Evolutionary conservation across 2,113 vertebrate species (phyloP), one percentile per base, ranked within the genome.

Genomic region (Petrocephalus microphthalmus): DNA sequence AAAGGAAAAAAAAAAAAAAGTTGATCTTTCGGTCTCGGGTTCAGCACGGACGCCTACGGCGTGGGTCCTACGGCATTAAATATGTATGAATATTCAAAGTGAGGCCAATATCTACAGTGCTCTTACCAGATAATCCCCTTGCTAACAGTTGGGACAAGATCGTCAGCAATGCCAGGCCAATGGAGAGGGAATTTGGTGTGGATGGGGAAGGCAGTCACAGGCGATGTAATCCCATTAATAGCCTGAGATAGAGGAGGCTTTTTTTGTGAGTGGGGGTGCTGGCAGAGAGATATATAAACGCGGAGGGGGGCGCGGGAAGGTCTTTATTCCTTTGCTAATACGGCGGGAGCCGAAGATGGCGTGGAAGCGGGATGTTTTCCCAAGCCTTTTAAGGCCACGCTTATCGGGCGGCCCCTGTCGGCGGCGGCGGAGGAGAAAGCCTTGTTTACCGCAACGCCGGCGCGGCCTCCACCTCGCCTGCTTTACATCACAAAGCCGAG

Each of bases 31-130:
- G 37, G n/a, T 88, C 29, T 15, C 20, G n/a, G 57, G 71, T 88
- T 84, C 45, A 60, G 86, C 89, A 57, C 52, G 89, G 60, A n/a
- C 84, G 90, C 91, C 91, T 86, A 56, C 67, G 81, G 88, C 86
- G 57, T 56, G 89, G 88, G 88, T 90, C 86, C 52, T 13, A 88
- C 82, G 20, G 64, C 51, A 91, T 91, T 47, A 92, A 92, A 90
- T 90, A 92, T 92, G 88, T 87, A 91, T 89, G 82, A 57, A 53
- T 49, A 88, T 91, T 91, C 89, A 89, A 88, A 91, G 87, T 87
- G 13, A 87, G 87, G 86, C 88, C 89, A 84, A 87, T 53, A 51
- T 89, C 89, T 86, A 64, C 89, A 89, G 78, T 45, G 60, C 84
- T 47, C 54, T 52, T 57, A 51, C 45, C 42, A 22, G 81, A 56